Evolutionary conservation across 1,140 invertebrate genomes (phyloP).

Genomic region (Paraescarpia echinospica): DNA sequence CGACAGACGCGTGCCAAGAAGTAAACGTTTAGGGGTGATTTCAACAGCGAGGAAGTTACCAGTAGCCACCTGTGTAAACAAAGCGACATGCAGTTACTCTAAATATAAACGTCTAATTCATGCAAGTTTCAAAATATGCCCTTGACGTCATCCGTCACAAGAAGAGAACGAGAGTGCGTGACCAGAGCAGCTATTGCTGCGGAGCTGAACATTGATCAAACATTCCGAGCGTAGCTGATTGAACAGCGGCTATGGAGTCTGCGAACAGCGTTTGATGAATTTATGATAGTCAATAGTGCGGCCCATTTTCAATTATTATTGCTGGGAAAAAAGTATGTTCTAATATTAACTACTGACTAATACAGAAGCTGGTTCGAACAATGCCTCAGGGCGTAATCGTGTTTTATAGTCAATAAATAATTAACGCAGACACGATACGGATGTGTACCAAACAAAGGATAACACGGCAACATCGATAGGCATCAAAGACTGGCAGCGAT

Average conservation of each 20-base stretch:
- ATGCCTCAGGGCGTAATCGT: not conserved
- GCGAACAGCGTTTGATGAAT: not conserved
- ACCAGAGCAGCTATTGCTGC: not conserved
- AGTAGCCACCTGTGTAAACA: no score
- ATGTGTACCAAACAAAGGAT: not conserved
- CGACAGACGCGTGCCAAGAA: no score
- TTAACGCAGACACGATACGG: not conserved
- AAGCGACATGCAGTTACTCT: no score
- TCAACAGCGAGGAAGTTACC: no score
- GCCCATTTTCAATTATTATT: not conserved
- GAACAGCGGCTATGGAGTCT: no score
- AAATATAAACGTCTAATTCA: no score
- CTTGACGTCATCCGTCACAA: no score
- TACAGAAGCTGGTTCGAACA: not conserved
- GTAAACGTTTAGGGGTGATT: no score
- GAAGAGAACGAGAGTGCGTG: no score
- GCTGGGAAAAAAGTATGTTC: not conserved
- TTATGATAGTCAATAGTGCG: not conserved
- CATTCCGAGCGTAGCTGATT: no score
- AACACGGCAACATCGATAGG: not conserved
- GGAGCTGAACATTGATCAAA: not conserved
- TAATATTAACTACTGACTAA: not conserved
- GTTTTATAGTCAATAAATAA: not conserved
- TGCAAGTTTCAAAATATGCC: no score
- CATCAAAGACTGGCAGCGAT: not conserved